Conservation (phyloP, 2,888 invertebrate genomes). For the Leptarthrus brevirostris region DNA sequence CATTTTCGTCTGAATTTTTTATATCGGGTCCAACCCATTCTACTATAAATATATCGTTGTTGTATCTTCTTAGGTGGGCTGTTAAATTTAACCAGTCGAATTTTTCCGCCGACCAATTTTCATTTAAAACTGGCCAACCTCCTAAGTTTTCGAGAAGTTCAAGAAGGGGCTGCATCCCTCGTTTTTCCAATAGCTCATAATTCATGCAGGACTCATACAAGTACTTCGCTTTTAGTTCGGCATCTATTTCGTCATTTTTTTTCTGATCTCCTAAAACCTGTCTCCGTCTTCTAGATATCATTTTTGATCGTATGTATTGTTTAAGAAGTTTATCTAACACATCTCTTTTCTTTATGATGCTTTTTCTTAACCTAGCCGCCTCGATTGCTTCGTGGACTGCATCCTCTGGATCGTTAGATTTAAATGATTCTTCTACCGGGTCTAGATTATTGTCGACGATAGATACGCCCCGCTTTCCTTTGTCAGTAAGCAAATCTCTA, state of each 20-base stretch:
- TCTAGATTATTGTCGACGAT: slow-evolving; percentile 31
- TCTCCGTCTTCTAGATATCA: background rate
- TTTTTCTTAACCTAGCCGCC: slow-evolving; percentile 19
- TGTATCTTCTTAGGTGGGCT: slow-evolving; percentile 80
- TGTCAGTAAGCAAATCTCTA: slow-evolving; percentile 73
- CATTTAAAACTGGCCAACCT: slow-evolving; percentile 86
- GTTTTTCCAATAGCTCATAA: slow-evolving; percentile 75
- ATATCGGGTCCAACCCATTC: slow-evolving; percentile 94
- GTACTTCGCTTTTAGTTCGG: slow-evolving; percentile 83
- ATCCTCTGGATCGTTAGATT: background rate
- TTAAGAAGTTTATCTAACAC: background rate
- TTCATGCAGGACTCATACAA: slow-evolving; percentile 91
- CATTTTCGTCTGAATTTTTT: slow-evolving; percentile 89
- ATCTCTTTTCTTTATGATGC: slow-evolving; percentile 14
- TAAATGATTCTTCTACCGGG: background rate
- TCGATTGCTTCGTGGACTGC: slow-evolving; percentile 4
- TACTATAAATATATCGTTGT: slow-evolving; percentile 86
- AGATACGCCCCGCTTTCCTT: slow-evolving; percentile 18
- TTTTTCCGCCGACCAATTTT: slow-evolving; percentile 73
- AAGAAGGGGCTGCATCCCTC: slow-evolving; percentile 78
- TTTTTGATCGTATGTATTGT: background rate
- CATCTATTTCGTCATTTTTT: slow-evolving; percentile 66
- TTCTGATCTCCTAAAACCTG: background rate
- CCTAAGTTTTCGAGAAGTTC: slow-evolving; percentile 79
- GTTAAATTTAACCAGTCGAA: slow-evolving; percentile 82